phyloP scores from a whole-genome alignment of 2,797 vertebrate species.

The Glyptemys insculpta region DNA sequence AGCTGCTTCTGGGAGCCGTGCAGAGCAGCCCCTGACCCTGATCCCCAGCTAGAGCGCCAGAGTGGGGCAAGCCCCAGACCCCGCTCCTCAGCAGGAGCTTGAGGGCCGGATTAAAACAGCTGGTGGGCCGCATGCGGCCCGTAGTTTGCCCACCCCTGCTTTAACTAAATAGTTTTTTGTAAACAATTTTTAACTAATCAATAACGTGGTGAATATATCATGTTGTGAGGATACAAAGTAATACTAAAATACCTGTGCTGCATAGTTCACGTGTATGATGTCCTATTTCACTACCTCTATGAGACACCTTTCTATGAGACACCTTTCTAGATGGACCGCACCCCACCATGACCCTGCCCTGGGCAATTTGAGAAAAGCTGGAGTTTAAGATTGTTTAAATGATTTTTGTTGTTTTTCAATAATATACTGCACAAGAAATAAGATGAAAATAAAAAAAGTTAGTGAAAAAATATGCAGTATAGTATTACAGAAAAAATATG shows the following conservation, averaged over 20 bases:
- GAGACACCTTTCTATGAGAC: background rate
- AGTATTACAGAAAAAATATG: background rate
- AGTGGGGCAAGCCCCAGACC: no score
- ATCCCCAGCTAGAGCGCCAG: no score
- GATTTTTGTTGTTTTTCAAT: background rate
- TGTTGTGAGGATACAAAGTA: background rate
- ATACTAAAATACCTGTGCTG: background rate
- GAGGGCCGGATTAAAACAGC: no score
- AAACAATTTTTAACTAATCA: background rate
- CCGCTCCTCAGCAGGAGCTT: no score
- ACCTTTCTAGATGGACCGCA: background rate
- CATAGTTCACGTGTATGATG: background rate
- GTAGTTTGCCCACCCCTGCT: no score
- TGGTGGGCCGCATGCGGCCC: no score
- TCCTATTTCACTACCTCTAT: background rate
- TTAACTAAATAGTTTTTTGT: no score
- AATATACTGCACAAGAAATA: background rate
- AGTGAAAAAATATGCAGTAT: background rate
- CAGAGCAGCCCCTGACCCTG: no score
- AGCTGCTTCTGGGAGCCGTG: no score
- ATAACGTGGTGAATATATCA: background rate
- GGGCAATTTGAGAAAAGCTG: background rate
- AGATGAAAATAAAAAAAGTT: background rate
- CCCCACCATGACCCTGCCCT: background rate
- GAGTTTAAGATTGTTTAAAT: background rate